These are phyloP conservation scores for Andrena trimmerana DNA, from an alignment of 2,888 invertebrate species.

Conservation along the genomic window DNA sequence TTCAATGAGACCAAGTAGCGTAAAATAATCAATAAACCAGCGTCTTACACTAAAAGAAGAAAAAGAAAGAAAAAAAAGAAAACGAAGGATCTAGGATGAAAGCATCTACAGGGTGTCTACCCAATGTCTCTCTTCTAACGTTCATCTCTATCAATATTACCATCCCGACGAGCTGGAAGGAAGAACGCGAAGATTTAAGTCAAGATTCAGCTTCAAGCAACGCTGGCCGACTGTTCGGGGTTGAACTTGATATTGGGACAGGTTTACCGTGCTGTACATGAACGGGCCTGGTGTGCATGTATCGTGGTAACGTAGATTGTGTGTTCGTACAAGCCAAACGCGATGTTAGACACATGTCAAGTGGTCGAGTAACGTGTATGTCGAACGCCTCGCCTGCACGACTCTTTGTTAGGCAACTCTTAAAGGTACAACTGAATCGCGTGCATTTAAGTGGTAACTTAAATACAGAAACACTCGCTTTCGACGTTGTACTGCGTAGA, in stretches of 20 bases:
- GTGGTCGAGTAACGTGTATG: conserved; percentile 37
- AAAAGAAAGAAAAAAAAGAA: not conserved
- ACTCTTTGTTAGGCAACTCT: conserved; percentile 27
- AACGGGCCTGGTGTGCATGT: conserved; percentile 37
- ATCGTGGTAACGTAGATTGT: conserved; percentile 56
- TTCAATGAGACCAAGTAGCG: conserved; percentile 45
- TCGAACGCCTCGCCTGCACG: conserved; percentile 19
- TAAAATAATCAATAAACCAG: conserved; percentile 29
- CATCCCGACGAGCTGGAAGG: not conserved
- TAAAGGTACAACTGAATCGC: conserved; percentile 8
- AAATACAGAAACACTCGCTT: conserved; percentile 4
- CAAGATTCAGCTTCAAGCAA: conserved; percentile 47
- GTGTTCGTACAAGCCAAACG: conserved; percentile 57
- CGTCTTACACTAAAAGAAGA: not conserved
- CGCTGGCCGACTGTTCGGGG: conserved; percentile 48
- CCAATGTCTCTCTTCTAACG: conserved; percentile 15
- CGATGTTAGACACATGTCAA: conserved; percentile 56
- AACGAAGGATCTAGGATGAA: not conserved
- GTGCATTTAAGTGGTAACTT: conserved; percentile 9
- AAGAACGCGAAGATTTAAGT: not conserved
- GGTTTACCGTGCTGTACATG: conserved; percentile 31
- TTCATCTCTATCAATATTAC: conserved; percentile 31
- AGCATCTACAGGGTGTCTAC: conserved; percentile 32
- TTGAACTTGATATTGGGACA: conserved; percentile 38
- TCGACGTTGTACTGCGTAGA: conserved; percentile 22